phyloP scores from a whole-genome alignment of 35 echinoderm and acorn worm species.

The Apostichopus japonicus region DNA sequence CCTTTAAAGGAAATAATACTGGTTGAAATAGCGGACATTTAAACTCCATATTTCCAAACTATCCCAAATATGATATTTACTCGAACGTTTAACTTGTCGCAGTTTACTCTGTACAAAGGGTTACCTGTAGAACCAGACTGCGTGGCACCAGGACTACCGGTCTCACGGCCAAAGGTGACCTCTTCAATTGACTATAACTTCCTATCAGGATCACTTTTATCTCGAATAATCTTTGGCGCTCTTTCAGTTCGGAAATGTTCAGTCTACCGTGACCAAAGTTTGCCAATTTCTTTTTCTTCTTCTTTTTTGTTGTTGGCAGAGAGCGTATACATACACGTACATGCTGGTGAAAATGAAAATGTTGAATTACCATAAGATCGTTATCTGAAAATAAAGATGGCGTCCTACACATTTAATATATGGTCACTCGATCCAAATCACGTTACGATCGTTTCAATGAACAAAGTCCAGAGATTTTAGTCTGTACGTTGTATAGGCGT shows the following conservation, averaged over 20 bases:
- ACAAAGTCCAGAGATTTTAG: no score
- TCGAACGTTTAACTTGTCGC: background rate
- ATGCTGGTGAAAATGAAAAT: no score
- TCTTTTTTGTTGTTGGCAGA: no score
- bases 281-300: background rate
- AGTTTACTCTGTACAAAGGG: conserved; percentile 33
- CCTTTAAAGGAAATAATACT: conserved; percentile 34
- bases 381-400: no score
- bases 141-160: conserved; percentile 35
- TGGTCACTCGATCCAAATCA: no score
- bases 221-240: conserved; percentile 9
- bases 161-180: conserved; percentile 32
- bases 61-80: conserved; percentile 25
- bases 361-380: no score
- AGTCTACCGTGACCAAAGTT: conserved; percentile 15
- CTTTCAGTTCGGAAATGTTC: conserved; percentile 6
- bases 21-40: conserved; percentile 25
- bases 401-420: no score
- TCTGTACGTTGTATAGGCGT: no score
- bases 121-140: conserved; percentile 37
- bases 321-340: no score
- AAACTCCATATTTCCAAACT: conserved; percentile 14
- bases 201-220: background rate
- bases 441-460: no score
- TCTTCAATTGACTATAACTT: background rate